Percentiles rank a stretch among this genome's conserved stretches.
Evolutionary conservation across 2,888 invertebrate genomes (phyloP).

Genomic region (Pseudanteris insignis): DNA sequence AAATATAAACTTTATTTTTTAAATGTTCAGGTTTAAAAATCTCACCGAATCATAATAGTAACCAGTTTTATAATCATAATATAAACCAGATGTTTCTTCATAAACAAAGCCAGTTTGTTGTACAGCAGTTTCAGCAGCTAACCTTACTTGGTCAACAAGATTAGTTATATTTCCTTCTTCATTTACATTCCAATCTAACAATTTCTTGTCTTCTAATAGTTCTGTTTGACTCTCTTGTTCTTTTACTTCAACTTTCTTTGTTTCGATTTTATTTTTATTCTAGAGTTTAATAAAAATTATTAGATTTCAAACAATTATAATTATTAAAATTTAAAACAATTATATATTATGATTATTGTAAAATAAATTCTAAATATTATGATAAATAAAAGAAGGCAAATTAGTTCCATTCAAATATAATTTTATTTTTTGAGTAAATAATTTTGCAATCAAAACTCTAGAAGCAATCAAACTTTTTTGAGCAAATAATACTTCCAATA

Average conservation of each 20-base stretch:
- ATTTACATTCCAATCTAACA: constrained; percentile 49
- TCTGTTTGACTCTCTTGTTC: constrained; percentile 54
- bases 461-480: too few species aligned
- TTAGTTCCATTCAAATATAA: too few species aligned
- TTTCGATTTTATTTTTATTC: constrained; percentile 25
- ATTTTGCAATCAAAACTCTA: background rate
- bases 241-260: background rate
- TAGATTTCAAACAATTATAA: too few species aligned
- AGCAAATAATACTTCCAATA: too few species aligned
- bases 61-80: constrained; percentile 87
- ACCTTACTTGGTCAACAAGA: constrained; percentile 80
- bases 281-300: too few species aligned
- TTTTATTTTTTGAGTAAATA: background rate
- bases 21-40: background rate
- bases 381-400: too few species aligned
- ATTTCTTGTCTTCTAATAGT: constrained; percentile 43
- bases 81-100: constrained; percentile 86
- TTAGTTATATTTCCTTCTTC: constrained; percentile 56
- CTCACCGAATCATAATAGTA: constrained; percentile 90
- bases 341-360: too few species aligned
- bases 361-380: too few species aligned
- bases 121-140: constrained; percentile 77
- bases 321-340: too few species aligned
- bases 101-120: constrained; percentile 83
- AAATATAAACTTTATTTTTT: constrained; percentile 5